These are phyloP conservation scores for Dendropsophus ebraccatus DNA, from an alignment of 2,113 vertebrate species.

Conservation along the genomic window DNA sequence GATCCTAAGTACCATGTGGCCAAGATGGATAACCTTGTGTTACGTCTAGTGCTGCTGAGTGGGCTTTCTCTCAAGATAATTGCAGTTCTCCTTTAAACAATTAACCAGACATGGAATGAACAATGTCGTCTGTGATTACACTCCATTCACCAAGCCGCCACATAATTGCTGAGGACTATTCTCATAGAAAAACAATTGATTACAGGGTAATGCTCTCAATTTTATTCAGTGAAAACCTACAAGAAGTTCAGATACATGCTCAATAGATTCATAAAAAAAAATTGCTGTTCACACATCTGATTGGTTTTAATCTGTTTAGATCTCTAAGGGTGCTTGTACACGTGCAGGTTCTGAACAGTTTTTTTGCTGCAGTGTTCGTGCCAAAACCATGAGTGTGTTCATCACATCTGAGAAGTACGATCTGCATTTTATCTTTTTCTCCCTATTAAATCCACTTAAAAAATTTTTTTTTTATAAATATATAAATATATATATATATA, in stretches of 20 bases:
- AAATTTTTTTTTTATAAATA: too few species aligned
- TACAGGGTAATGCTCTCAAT: neutral
- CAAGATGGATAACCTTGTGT: neutral
- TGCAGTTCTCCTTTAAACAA: neutral
- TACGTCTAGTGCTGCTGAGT: neutral
- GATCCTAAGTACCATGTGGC: neutral
- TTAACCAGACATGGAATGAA: neutral
- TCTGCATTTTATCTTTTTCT: too few species aligned
- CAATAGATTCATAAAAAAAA: neutral
- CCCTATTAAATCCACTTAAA: too few species aligned
- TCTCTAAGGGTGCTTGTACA: neutral
- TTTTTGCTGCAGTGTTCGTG: too few species aligned
- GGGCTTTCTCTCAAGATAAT: neutral
- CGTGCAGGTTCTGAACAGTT: too few species aligned
- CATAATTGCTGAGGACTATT: neutral
- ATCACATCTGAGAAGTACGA: too few species aligned
- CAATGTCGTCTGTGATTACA: slow-evolving; percentile 1
- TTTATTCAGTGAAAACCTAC: neutral
- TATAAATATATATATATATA: too few species aligned
- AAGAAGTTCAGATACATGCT: neutral
- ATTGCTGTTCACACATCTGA: neutral
- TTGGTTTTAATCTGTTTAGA: neutral
- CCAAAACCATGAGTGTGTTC: too few species aligned
- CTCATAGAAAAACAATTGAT: slow-evolving; percentile 6
- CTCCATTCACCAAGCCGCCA: neutral